A percentile compares a stretch with the other conserved stretches of the same genome.
phyloP scores from a whole-genome alignment of 1,140 invertebrate genomes.

The Heliconius himera region DNA sequence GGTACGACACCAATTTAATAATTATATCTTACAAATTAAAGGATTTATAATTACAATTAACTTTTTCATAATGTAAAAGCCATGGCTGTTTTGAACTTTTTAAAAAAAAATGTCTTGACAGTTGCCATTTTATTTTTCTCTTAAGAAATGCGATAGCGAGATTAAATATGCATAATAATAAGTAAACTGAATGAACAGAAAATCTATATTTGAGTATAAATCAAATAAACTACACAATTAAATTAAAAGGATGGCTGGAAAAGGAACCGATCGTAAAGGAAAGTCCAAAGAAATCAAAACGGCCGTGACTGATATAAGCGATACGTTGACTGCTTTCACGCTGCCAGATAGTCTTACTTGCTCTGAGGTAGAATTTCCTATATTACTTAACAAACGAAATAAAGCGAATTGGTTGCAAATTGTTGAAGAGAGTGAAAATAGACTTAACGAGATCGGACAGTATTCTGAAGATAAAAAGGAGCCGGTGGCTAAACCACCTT shows the following conservation, averaged over 20 bases:
- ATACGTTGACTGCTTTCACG: slow-evolving; percentile 52
- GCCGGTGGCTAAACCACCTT: slow-evolving; percentile 50
- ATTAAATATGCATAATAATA: not conserved
- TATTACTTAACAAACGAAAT: slow-evolving; percentile 46
- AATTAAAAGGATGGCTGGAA: slow-evolving; percentile 54
- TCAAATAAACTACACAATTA: not conserved
- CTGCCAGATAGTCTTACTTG: slow-evolving; percentile 66
- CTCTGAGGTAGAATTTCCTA: slow-evolving; percentile 68
- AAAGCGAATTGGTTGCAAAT: slow-evolving; percentile 64
- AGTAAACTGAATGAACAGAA: too few relatives aligned
- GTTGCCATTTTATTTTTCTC: not conserved
- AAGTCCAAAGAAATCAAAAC: slow-evolving; percentile 60
- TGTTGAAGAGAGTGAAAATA: slow-evolving; percentile 56
- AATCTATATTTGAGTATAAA: too few relatives aligned
- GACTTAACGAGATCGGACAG: slow-evolving; percentile 55
- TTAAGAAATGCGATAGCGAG: not conserved
- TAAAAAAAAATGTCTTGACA: not conserved
- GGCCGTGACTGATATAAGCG: slow-evolving; percentile 36
- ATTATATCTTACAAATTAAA: too few relatives aligned
- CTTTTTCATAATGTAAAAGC: not conserved
- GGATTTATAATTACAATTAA: too few relatives aligned
- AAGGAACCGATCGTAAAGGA: slow-evolving; percentile 60
- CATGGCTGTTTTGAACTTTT: not conserved
- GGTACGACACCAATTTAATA: too few relatives aligned
- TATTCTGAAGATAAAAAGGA: slow-evolving; percentile 56